These are phyloP conservation scores for Zaprionus gabonicus DNA, from an alignment of 1,140 invertebrate genomes.

Conservation along the genomic window DNA sequence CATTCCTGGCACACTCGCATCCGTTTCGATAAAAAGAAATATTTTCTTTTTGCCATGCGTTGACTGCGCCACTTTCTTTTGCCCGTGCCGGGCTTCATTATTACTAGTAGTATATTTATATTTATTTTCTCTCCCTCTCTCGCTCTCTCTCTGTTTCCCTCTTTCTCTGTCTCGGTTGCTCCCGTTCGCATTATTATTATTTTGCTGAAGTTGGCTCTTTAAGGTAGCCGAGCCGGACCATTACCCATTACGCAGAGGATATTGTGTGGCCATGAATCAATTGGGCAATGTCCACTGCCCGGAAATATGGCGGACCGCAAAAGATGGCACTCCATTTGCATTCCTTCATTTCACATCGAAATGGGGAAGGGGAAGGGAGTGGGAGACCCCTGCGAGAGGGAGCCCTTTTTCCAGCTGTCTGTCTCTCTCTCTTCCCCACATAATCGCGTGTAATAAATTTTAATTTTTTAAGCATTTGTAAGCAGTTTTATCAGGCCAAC, in stretches of 20 bases:
- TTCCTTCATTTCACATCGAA: constrained; percentile 6
- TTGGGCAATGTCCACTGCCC: constrained; percentile 76
- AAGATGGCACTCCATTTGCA: constrained; percentile 74
- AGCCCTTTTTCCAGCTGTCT: background rate
- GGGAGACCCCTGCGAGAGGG: background rate
- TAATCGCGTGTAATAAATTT: constrained; percentile 83
- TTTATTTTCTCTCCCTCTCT: constrained; percentile 51
- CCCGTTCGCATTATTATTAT: constrained; percentile 57
- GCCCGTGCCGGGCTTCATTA: constrained; percentile 66
- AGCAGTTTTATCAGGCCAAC: constrained; percentile 80
- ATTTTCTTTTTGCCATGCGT: constrained; percentile 81
- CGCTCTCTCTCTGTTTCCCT: constrained; percentile 25
- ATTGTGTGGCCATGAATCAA: constrained; percentile 80
- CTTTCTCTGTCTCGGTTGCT: constrained; percentile 3
- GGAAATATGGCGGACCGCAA: constrained; percentile 76
- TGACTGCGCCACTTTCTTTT: constrained; percentile 64
- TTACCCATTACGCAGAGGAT: constrained; percentile 77
- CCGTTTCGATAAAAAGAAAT: constrained; percentile 84
- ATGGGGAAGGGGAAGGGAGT: background rate
- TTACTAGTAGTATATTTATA: constrained; percentile 78
- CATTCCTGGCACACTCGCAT: constrained; percentile 82
- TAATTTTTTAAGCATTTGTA: constrained; percentile 84
- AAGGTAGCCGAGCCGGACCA: constrained; percentile 58
- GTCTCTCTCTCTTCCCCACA: background rate
- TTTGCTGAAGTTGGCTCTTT: constrained; percentile 75